Evolutionary conservation across 2,888 invertebrate genomes (phyloP), one percentile per base, ranked within the genome.

Genomic region (Conops quadrifasciatus): DNA sequence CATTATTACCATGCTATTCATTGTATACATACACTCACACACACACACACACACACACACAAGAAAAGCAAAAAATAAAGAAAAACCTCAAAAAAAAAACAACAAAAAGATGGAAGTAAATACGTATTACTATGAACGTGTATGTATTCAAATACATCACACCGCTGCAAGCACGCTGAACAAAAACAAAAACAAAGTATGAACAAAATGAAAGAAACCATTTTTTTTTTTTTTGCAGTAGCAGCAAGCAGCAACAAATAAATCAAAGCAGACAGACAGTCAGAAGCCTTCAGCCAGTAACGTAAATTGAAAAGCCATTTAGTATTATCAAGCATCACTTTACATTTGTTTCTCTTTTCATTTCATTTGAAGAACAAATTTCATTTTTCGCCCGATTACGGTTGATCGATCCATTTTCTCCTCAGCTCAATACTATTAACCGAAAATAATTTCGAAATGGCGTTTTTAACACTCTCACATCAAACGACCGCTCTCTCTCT

Each of bases 271-370:
- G 21, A 62, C 62, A 65, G 58, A 72, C 36, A 63, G 68, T 71
- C 59, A 28, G 73, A 71, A 71, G 75, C 36, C 36, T 56, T 56
- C 53, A 74, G 77, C 76, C 76, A 78, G 79, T 78, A 74, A 77
- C 75, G 78, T 76, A 77, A 80, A 76, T 75, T 73, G 80, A 84
- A 84, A 84, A 85, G 82, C 84, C 84, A 85, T 80, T 81, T 85
- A 84, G 84, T 84, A 84, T 84, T 84, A 84, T 24, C 47, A 59
- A 47, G 45, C 43, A 16, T 24, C 47, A 49, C 28, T 16, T 9
- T 51, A 13, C 30, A 21, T 19, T 36, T 45, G 7, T 16, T 43
- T 62, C 19, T 19, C 43, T 13, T 13, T 62, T 36, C 62, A 45
- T 56, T 56, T 53, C n/a, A 49, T 53, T 19, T 36, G 9, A 36